These are phyloP conservation scores for Dicrurus megarhynchus DNA, from an alignment of 2,113 vertebrate genomes.

Conservation along the genomic window DNA sequence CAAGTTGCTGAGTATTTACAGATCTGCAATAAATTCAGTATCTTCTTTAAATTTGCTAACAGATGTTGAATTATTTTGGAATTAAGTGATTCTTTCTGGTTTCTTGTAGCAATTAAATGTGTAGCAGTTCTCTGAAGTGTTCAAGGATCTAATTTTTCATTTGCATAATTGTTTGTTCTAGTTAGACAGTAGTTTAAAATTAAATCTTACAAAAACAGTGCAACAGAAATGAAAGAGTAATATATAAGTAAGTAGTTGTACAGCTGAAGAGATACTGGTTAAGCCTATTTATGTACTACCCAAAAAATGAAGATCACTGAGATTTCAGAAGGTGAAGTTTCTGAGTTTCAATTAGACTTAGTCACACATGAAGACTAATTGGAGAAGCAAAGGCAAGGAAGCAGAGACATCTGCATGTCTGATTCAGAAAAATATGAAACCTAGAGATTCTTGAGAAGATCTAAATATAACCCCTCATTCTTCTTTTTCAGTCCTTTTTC, in stretches of 20 bases:
- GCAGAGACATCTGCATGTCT: not conserved
- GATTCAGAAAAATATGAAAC: not conserved
- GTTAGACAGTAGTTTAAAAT: conserved; percentile 47
- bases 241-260: conserved; percentile 50
- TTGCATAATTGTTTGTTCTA: conserved; percentile 66
- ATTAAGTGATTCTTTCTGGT: conserved; percentile 52
- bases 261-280: conserved; percentile 12
- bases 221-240: conserved; percentile 21
- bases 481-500: not conserved
- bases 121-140: conserved; percentile 41
- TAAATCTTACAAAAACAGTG: conserved; percentile 22
- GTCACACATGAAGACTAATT: not conserved
- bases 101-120: conserved; percentile 62
- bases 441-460: not conserved
- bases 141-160: conserved; percentile 64
- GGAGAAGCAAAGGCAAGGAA: not conserved
- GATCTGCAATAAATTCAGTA: conserved; percentile 61
- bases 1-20: conserved; percentile 62
- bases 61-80: conserved; percentile 63
- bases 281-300: conserved; percentile 22
- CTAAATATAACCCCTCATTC: not conserved
- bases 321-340: conserved; percentile 41
- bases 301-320: conserved; percentile 23
- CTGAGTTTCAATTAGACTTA: conserved; percentile 43
- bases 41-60: conserved; percentile 56